phyloP scores from a whole-genome alignment of 1,140 invertebrate genomes.

The Drosophila insularis region DNA sequence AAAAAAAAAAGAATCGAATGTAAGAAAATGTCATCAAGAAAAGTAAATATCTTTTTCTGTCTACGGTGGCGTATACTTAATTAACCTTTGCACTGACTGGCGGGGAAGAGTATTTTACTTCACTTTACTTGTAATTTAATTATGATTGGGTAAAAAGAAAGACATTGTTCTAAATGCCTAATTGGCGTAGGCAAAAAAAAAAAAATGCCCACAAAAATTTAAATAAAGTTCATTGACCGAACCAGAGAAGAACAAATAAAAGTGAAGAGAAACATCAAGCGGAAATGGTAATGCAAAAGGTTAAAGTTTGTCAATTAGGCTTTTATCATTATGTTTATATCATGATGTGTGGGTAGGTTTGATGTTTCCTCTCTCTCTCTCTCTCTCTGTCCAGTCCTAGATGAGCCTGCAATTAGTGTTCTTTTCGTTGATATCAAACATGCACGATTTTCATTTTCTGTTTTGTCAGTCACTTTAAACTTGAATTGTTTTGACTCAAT shows the following conservation, averaged over 20 bases:
- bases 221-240: conserved; percentile 2
- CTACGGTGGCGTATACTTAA: conserved; percentile 57
- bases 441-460: conserved; percentile 8
- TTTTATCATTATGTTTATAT: conserved; percentile 16
- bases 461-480: conserved; percentile 35
- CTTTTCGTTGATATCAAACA: conserved; percentile 32
- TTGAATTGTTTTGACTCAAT: conserved; percentile 8
- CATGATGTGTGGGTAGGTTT: too few relatives aligned
- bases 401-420: conserved; percentile 52
- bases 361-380: too few relatives aligned
- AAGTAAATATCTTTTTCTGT: conserved; percentile 36
- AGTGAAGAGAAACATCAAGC: neutral
- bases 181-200: conserved; percentile 36
- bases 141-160: conserved; percentile 17
- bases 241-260: too few relatives aligned
- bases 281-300: neutral
- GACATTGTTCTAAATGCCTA: conserved; percentile 5
- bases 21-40: conserved; percentile 19
- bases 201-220: conserved; percentile 3
- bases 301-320: conserved; percentile 55
- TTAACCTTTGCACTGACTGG: conserved; percentile 65
- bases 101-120: conserved; percentile 19
- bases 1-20: conserved; percentile 66
- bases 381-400: conserved; percentile 16
- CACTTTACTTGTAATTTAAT: conserved; percentile 58